These are phyloP conservation scores for Meriones psammophilus DNA, from an alignment of 2,797 vertebrate species.

Conservation along the genomic window DNA sequence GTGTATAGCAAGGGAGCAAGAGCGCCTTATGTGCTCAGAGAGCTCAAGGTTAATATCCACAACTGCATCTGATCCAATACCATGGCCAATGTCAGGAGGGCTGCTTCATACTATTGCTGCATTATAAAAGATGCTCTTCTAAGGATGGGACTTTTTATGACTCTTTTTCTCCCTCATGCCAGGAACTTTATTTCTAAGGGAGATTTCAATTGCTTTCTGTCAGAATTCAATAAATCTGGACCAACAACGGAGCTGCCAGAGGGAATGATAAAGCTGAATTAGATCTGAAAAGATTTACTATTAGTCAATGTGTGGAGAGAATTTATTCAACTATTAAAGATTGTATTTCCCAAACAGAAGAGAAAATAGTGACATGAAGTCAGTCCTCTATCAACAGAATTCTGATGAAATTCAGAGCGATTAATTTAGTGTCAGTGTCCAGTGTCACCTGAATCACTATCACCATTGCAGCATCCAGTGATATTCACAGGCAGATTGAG, in stretches of 20 bases:
- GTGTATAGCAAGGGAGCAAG: neutral
- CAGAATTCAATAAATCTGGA: conserved; percentile 72
- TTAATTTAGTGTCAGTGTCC: conserved; percentile 8
- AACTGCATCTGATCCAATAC: conserved; percentile 8
- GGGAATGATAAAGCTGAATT: conserved; percentile 76
- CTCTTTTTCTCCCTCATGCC: conserved; percentile 25
- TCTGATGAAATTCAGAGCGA: conserved; percentile 43
- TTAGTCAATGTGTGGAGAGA: conserved; percentile 77
- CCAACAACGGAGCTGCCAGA: conserved; percentile 72
- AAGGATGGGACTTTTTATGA: conserved; percentile 72
- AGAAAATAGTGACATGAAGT: conserved; percentile 12
- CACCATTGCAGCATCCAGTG: neutral
- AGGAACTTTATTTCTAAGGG: conserved; percentile 76
- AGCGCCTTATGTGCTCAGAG: neutral
- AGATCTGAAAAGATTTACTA: conserved; percentile 83
- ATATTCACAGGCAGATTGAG: conserved; percentile 34
- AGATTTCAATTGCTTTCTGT: conserved; percentile 77
- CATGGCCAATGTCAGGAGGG: conserved; percentile 54
- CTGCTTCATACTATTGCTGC: conserved; percentile 25
- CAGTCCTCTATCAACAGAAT: conserved; percentile 70
- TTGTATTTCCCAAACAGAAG: conserved; percentile 55
- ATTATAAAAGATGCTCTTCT: conserved; percentile 65
- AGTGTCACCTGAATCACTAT: neutral
- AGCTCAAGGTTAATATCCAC: neutral
- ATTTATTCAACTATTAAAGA: conserved; percentile 78